phyloP scores from a whole-genome alignment of 92 coral and sea anemone species.

The Porites divaricata region DNA sequence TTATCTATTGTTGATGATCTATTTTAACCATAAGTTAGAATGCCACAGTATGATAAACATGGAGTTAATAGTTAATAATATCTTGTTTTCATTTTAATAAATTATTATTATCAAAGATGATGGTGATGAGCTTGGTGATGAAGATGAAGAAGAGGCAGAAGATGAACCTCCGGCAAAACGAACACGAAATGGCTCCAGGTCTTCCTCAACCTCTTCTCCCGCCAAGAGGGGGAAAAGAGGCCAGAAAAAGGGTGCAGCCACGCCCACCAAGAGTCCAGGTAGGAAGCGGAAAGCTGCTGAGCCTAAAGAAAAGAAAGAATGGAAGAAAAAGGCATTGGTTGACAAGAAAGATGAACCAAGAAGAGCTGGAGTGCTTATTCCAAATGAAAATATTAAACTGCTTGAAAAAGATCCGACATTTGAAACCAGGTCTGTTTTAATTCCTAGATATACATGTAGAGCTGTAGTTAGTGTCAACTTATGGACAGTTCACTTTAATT shows the following conservation, averaged over 20 bases:
- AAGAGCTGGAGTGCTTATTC: constrained; percentile 78
- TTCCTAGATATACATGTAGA: neutral
- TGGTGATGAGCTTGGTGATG: neutral
- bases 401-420: constrained; percentile 84
- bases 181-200: constrained; percentile 64
- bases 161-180: constrained; percentile 91
- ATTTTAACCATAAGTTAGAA: no score
- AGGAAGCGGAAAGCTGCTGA: constrained; percentile 56
- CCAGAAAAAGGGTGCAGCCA: constrained; percentile 37
- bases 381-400: constrained; percentile 67
- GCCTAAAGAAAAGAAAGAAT: constrained; percentile 55
- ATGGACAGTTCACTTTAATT: neutral
- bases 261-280: constrained; percentile 64
- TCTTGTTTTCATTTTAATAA: no score
- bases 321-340: constrained; percentile 46
- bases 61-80: no score
- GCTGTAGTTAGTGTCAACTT: neutral
- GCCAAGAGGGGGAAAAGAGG: constrained; percentile 55
- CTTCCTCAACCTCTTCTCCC: constrained; percentile 62
- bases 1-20: no score
- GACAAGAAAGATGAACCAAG: constrained; percentile 68
- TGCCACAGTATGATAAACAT: no score
- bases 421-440: constrained; percentile 75
- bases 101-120: no score
- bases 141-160: constrained; percentile 47